Conservation (phyloP, 2,113 vertebrate species). For the Marmota flaviventris region DNA sequence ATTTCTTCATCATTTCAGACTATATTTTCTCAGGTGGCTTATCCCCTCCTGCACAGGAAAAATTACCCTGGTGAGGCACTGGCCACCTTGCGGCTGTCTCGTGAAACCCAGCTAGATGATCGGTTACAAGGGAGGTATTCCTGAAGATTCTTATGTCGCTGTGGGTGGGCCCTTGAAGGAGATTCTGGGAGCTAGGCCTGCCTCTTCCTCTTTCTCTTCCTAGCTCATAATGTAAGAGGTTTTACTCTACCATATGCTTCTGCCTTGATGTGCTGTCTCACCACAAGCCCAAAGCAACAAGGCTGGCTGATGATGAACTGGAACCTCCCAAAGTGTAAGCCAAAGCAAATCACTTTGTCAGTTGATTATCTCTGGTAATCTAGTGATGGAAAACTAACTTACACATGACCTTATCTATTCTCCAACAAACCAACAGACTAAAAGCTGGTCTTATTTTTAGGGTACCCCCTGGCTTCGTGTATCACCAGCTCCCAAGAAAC, state of each 20-base stretch:
- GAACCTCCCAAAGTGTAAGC: neutral
- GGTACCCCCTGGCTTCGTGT: neutral
- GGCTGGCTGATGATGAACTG: neutral
- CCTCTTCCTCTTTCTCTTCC: neutral
- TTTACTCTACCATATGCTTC: neutral
- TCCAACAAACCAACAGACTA: neutral
- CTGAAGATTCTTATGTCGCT: too few relatives aligned
- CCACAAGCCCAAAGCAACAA: neutral
- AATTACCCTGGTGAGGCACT: too few relatives aligned
- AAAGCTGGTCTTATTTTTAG: neutral
- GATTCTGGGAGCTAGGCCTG: fast-evolving
- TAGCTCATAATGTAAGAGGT: neutral
- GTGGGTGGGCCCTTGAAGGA: neutral
- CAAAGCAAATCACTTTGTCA: neutral
- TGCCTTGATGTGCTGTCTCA: neutral
- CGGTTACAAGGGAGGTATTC: too few relatives aligned
- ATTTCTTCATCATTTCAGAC: too few relatives aligned
- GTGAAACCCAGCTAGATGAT: too few relatives aligned
- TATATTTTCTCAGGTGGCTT: too few relatives aligned
- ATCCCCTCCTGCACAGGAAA: too few relatives aligned
- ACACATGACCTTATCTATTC: neutral
- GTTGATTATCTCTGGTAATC: neutral
- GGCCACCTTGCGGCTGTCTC: too few relatives aligned
- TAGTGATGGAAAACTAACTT: neutral
- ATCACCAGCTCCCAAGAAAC: neutral